phyloP scores from a whole-genome alignment of 1,140 invertebrate genomes.

The Listronotus bonariensis region DNA sequence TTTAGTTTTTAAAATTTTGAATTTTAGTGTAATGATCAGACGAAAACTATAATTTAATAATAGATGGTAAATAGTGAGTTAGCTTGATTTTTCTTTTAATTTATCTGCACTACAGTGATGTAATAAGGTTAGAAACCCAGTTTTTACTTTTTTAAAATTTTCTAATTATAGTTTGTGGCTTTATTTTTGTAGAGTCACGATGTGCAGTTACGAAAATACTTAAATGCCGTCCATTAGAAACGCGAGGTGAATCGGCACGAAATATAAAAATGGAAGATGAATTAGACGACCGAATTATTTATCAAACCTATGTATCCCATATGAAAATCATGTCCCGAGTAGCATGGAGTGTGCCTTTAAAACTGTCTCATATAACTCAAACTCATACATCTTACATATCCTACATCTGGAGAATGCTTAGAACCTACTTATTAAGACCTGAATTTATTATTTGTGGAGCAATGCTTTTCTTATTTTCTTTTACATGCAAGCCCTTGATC shows the following conservation, averaged over 20 bases:
- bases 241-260: conserved; percentile 21
- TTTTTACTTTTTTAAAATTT: conserved; percentile 19
- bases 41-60: conserved; percentile 3
- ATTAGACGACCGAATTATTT: conserved; percentile 82
- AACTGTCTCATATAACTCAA: conserved; percentile 59
- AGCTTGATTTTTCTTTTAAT: neutral
- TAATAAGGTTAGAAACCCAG: conserved; percentile 25
- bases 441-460: conserved; percentile 72
- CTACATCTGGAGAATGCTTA: conserved; percentile 75
- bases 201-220: conserved; percentile 34
- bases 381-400: conserved; percentile 62
- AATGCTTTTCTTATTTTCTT: conserved; percentile 69
- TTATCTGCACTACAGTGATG: conserved; percentile 5
- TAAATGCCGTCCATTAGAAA: conserved; percentile 34
- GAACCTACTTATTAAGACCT: conserved; percentile 74
- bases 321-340: conserved; percentile 82
- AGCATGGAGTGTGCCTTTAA: conserved; percentile 71
- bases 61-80: neutral
- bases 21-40: neutral
- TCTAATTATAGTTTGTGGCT: conserved; percentile 42
- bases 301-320: conserved; percentile 81
- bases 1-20: neutral
- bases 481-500: conserved; percentile 78
- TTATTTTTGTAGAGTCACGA: conserved; percentile 42
- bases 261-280: conserved; percentile 77